Evolutionary conservation across 2,113 vertebrate genomes (phyloP), one percentile per base, ranked within the genome.

Genomic region (Sinosuthora webbiana): DNA sequence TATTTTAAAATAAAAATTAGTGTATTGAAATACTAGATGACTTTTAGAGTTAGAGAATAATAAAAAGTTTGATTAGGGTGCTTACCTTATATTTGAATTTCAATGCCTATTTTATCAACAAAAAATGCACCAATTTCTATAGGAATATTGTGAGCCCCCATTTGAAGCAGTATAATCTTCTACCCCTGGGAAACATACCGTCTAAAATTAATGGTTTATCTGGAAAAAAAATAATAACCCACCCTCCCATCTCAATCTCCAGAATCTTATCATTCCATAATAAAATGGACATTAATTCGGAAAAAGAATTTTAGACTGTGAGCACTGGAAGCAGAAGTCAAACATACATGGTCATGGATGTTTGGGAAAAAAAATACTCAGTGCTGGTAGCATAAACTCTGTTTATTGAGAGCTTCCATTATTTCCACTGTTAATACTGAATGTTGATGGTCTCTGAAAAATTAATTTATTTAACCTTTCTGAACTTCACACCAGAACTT

Each of bases 241-340:
- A 33, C 2, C 4, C 2, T 5, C 7, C 3, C 15, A 25, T 23
- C 5, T 44, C 16, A 44, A 5, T 25, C 19, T 2, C 2, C 27
- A 42, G 8, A 35, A 30, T 63, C 16, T 49, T 49, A 49, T 8
- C 3, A 44, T 65, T 65, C 15, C 2, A 7, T 62, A 35, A 53
- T 37, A 41, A 87, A 84, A 76, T 31, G 5, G 11, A 42, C 23
- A 89, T 73, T 24, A 39, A 49, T 80, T 24, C 59, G 22, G 11
- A 28, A 84, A 87, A 62, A 25, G 2, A 53, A 44, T 57, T 74
- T 52, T 86, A 39, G 6, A 35, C 10, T 31, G 6, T 49, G 15
- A 47, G 12, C 5, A 41, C 16, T 41, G 31, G 18, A 71, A 76
- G 7, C 10, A 45, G 56, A 59, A 41, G 8, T 42, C 9, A 71